phyloP scores from a whole-genome alignment of 2,888 invertebrate genomes.

The Liopterus haemorrhoidalis region DNA sequence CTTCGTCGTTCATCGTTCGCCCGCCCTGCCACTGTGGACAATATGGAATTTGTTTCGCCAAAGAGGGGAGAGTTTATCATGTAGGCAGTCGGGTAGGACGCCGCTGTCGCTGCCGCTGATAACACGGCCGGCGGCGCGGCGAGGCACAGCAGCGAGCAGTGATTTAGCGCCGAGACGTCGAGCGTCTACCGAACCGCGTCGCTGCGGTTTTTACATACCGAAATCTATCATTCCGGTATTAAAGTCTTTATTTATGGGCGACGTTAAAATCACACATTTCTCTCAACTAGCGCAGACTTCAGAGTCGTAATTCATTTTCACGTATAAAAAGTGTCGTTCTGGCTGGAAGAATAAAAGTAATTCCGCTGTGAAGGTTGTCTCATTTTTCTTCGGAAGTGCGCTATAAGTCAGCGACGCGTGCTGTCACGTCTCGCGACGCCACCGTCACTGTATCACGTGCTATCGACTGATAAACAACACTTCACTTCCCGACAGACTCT shows the following conservation, averaged over 20 bases:
- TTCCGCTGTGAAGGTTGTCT: conserved; percentile 30
- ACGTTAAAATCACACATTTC: conserved; percentile 33
- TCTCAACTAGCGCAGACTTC: conserved; percentile 24
- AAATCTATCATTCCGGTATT: conserved; percentile 24
- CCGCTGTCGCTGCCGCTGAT: conserved; percentile 34
- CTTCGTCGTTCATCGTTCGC: too few species aligned
- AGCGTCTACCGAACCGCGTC: conserved; percentile 1
- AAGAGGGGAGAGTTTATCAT: conserved; percentile 42
- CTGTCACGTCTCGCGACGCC: conserved; percentile 24
- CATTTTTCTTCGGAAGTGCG: conserved; percentile 30
- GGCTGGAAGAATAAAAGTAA: conserved; percentile 30
- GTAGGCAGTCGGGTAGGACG: conserved; percentile 35
- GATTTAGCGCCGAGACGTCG: conserved; percentile 32
- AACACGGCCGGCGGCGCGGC: conserved; percentile 27
- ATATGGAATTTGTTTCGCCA: conserved; percentile 43
- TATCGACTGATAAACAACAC: background rate
- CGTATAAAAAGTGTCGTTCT: conserved; percentile 21
- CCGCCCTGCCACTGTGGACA: conserved; percentile 37
- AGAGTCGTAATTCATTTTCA: conserved; percentile 25
- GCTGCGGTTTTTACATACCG: conserved; percentile 20
- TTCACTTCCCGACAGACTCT: background rate
- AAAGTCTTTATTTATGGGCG: conserved; percentile 30
- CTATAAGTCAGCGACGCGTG: conserved; percentile 28
- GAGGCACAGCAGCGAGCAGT: conserved; percentile 23
- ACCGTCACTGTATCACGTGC: background rate